Percentiles rank a stretch among this genome's conserved stretches.
Conservation (phyloP, 2,888 invertebrate species). For the Bruchidius siliquastri region DNA sequence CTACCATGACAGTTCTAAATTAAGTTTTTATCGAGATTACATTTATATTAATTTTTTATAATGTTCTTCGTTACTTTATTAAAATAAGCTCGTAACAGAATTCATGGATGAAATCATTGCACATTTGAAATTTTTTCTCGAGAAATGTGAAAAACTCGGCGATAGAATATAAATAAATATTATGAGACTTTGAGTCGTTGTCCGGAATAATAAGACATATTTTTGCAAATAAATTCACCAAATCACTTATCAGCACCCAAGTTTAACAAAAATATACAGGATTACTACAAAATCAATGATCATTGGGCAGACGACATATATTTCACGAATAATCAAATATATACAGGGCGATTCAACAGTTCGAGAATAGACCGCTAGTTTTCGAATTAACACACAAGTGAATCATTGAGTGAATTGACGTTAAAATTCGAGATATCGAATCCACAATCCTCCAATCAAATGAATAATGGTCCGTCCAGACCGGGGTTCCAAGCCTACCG, state of each 20-base stretch:
- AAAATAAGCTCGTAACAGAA: conserved; percentile 2
- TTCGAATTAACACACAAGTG: too few relatives aligned
- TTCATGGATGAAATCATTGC: conserved; percentile 8
- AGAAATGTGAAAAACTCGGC: neutral
- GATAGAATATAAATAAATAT: neutral
- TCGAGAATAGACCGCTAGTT: too few relatives aligned
- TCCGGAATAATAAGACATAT: conserved; percentile 2
- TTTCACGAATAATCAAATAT: too few relatives aligned
- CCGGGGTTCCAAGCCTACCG: too few relatives aligned
- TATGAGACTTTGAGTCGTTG: neutral
- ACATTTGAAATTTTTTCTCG: conserved; percentile 1
- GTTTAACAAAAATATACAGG: neutral
- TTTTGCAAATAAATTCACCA: conserved; percentile 2
- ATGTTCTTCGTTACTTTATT: conserved; percentile 2
- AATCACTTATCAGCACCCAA: neutral
- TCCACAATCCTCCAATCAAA: too few relatives aligned
- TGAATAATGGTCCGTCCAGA: too few relatives aligned
- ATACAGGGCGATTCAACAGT: too few relatives aligned
- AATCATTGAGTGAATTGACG: too few relatives aligned
- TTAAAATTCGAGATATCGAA: too few relatives aligned
- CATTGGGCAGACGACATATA: neutral
- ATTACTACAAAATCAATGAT: neutral
- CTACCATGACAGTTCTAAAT: conserved; percentile 19
- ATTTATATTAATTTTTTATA: conserved; percentile 6
- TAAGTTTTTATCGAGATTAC: conserved; percentile 10